phyloP scores from a whole-genome alignment of 2,113 vertebrate species.

The Camarhynchus parvulus region DNA sequence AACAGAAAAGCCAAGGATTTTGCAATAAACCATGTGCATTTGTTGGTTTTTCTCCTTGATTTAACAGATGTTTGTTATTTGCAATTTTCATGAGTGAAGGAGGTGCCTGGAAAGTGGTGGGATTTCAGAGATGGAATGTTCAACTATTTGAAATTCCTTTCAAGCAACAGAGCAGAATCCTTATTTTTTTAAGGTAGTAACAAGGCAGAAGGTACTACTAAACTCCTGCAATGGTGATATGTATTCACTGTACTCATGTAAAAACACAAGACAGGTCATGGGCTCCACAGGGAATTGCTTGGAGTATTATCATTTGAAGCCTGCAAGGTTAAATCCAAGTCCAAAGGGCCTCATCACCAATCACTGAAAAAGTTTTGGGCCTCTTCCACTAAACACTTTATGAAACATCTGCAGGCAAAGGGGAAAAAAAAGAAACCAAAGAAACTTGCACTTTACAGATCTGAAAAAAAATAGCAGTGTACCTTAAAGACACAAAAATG shows the following conservation, averaged over 20 bases:
- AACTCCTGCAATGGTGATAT: background rate
- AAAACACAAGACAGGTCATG: background rate
- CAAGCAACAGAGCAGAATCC: conserved; percentile 5
- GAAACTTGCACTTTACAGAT: background rate
- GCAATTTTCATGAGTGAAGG: background rate
- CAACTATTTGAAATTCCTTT: conserved; percentile 11
- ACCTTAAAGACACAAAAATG: background rate
- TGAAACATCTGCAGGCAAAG: conserved; percentile 25
- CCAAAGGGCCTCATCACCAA: conserved; percentile 10
- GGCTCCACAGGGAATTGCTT: background rate
- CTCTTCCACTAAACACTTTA: background rate
- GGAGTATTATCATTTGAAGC: background rate
- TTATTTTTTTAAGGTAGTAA: conserved; percentile 2
- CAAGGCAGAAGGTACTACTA: background rate
- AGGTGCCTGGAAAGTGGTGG: conserved; percentile 2
- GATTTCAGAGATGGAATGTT: conserved; percentile 19
- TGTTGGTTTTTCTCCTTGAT: conserved; percentile 6
- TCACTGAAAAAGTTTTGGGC: background rate
- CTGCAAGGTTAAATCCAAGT: conserved; percentile 15
- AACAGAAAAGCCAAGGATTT: background rate
- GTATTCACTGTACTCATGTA: background rate
- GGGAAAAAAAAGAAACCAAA: background rate
- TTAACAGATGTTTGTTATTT: conserved; percentile 62
- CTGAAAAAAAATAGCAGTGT: background rate
- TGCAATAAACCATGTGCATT: conserved; percentile 15